A percentile compares a stretch with the other conserved stretches of the same genome.
Evolutionary conservation across 2,113 vertebrate genomes (phyloP).

Genomic region (Tychaedon coryphoeus): DNA sequence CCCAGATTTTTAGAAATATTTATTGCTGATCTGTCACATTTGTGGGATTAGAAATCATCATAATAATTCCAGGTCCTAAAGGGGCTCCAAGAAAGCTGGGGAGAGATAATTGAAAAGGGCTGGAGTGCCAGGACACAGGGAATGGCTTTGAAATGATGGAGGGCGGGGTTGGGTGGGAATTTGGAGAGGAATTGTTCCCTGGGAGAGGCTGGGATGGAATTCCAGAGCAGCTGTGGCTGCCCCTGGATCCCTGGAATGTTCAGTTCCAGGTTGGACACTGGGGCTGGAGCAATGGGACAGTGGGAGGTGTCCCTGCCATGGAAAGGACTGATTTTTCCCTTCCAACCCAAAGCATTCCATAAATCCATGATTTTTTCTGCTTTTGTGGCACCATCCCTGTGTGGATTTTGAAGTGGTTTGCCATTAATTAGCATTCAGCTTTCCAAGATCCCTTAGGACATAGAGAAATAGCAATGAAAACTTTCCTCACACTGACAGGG

Average conservation of each 20-base stretch:
- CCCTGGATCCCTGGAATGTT: background rate
- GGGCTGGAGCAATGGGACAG: background rate
- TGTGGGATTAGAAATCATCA: background rate
- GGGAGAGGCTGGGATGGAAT: background rate
- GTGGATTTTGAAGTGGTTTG: background rate
- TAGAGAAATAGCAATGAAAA: background rate
- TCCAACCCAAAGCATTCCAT: background rate
- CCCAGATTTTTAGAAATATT: background rate
- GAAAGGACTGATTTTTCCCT: background rate
- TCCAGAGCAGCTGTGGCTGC: background rate
- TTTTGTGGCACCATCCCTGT: background rate
- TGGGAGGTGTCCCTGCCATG: background rate
- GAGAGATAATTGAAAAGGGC: rapidly evolving
- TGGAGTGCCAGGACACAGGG: rapidly evolving
- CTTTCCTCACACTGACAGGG: background rate
- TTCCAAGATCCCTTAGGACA: background rate
- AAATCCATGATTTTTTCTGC: background rate
- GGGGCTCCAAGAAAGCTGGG: background rate
- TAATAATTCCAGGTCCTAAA: background rate
- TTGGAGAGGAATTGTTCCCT: background rate
- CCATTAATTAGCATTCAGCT: background rate
- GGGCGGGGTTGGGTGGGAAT: rapidly evolving
- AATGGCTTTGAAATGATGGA: background rate
- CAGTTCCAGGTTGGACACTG: background rate
- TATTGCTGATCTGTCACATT: background rate